phyloP scores from a whole-genome alignment of 2,888 invertebrate genomes.

The Eutolmus rufibarbis region DNA sequence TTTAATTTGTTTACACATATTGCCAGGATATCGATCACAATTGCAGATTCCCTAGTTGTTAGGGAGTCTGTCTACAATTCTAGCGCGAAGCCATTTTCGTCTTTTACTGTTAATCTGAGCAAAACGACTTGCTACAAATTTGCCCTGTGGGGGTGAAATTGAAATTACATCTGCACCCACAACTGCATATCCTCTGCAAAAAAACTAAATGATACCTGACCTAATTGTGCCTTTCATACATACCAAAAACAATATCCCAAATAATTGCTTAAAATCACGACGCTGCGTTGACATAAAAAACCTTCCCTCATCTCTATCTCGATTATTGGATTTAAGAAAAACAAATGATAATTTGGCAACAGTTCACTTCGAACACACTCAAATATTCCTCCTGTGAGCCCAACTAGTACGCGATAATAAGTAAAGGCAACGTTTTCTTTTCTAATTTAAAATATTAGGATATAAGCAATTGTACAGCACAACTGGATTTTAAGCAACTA shows the following conservation, averaged over 20 bases:
- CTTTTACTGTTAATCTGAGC: too few species aligned
- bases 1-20: neutral
- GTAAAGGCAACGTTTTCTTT: neutral
- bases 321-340: neutral
- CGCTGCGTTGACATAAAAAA: neutral
- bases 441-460: too few species aligned
- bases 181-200: neutral
- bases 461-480: too few species aligned
- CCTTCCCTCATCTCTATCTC: neutral
- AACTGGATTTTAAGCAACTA: too few species aligned
- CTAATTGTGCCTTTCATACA: neutral
- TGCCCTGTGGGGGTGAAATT: too few species aligned
- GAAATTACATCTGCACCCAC: too few species aligned
- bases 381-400: neutral
- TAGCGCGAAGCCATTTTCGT: too few species aligned
- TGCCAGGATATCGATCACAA: neutral
- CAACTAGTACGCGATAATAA: neutral
- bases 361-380: neutral
- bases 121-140: neutral
- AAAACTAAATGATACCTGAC: neutral
- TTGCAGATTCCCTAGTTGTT: neutral
- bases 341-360: neutral
- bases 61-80: too few species aligned
- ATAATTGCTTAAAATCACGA: neutral
- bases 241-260: too few species aligned